phyloP scores from a whole-genome alignment of 2,113 vertebrate genomes.

The Cinclus cinclus region DNA sequence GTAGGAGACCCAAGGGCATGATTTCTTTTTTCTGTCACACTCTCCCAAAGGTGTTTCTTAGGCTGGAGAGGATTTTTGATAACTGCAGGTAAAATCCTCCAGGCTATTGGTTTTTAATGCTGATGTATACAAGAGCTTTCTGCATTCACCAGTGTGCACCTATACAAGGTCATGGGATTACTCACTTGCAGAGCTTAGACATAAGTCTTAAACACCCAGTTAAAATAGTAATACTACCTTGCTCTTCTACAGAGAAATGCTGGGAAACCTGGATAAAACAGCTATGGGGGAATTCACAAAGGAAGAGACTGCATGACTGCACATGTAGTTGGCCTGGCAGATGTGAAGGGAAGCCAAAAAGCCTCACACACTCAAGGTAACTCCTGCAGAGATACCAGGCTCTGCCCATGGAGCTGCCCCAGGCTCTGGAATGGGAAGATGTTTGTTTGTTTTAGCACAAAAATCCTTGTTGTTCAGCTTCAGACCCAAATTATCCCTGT shows the following conservation, averaged over 20 bases:
- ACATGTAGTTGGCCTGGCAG: not conserved
- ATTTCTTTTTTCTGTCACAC: not conserved
- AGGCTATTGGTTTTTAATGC: not conserved
- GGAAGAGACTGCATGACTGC: not conserved
- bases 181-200: not conserved
- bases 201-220: not conserved
- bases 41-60: not conserved
- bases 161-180: not conserved
- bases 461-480: not conserved
- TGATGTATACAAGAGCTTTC: not conserved
- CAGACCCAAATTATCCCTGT: not conserved
- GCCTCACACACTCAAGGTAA: not conserved
- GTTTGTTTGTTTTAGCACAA: not conserved
- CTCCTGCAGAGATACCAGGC: not conserved
- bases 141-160: not conserved
- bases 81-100: not conserved
- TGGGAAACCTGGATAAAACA: not conserved
- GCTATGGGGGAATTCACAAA: not conserved
- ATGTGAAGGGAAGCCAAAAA: not conserved
- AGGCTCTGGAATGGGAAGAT: not conserved
- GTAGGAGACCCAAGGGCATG: conserved; percentile 1
- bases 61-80: not conserved
- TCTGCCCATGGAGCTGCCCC: rapidly evolving
- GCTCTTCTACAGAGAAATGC: not conserved
- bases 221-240: not conserved